Percentiles rank a stretch among this genome's conserved stretches.
These are phyloP conservation scores for Typhlichthys eigenmanni DNA, from an alignment of 2,797 vertebrate genomes.

Conservation along the genomic window DNA sequence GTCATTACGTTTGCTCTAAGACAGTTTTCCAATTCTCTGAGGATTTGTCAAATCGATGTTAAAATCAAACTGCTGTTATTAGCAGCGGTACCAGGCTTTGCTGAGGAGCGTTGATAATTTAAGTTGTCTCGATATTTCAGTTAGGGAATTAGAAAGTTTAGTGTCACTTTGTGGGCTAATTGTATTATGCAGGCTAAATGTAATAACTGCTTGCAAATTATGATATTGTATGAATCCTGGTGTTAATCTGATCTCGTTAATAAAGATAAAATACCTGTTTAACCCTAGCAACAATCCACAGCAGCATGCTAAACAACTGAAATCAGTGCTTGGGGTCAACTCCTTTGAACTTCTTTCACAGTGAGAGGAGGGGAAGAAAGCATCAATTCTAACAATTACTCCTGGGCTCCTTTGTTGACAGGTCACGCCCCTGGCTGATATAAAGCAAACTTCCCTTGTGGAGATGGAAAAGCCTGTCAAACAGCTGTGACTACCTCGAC, in stretches of 20 bases:
- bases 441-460: constrained; percentile 76
- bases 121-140: constrained; percentile 58
- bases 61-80: constrained; percentile 63
- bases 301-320: constrained; percentile 19
- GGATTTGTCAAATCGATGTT: constrained; percentile 78
- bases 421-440: constrained; percentile 74
- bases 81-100: constrained; percentile 32
- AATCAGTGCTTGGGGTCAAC: constrained; percentile 31
- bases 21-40: constrained; percentile 57
- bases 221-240: background rate
- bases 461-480: constrained; percentile 81
- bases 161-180: background rate
- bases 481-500: constrained; percentile 53
- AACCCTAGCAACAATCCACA: constrained; percentile 21
- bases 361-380: constrained; percentile 58
- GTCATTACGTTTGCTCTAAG: constrained; percentile 61
- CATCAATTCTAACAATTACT: constrained; percentile 74
- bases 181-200: constrained; percentile 5
- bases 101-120: constrained; percentile 39
- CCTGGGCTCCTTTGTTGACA: constrained; percentile 59
- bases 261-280: background rate
- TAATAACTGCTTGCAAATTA: background rate
- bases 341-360: constrained; percentile 35
- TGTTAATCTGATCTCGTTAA: constrained; percentile 11
- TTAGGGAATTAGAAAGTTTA: constrained; percentile 28